A percentile compares a stretch with the other conserved stretches of the same genome.
These are phyloP conservation scores for Drosophila busckii DNA, from an alignment of 1,140 invertebrate genomes.

Conservation along the genomic window DNA sequence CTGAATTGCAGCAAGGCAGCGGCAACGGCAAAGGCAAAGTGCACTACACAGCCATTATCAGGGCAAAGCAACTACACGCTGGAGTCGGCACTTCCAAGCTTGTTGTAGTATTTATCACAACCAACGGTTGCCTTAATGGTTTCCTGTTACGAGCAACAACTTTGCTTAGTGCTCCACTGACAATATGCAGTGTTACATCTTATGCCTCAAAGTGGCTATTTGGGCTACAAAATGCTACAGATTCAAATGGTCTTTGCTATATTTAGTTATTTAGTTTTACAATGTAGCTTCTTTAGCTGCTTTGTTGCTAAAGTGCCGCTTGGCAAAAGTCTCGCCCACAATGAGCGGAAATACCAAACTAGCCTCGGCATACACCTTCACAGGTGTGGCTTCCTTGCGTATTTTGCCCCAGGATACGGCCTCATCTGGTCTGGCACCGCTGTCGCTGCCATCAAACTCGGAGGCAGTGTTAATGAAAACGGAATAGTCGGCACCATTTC, in stretches of 20 bases:
- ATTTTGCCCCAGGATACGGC: constrained; percentile 99
- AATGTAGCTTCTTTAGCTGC: constrained; percentile 14
- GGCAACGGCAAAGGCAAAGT: constrained; percentile 13
- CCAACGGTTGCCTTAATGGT: constrained; percentile 52
- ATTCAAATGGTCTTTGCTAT: constrained; percentile 17
- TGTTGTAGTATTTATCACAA: constrained; percentile 53
- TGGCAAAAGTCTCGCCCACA: constrained; percentile 97
- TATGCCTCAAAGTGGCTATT: constrained; percentile 24
- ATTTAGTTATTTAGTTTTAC: constrained; percentile 8
- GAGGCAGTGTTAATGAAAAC: constrained; percentile 98
- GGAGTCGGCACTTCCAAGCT: constrained; percentile 35
- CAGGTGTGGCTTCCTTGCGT: constrained; percentile 90
- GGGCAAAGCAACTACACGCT: constrained; percentile 10
- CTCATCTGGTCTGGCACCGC: constrained; percentile 98
- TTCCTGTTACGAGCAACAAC: constrained; percentile 22
- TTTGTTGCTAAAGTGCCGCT: constrained; percentile 67
- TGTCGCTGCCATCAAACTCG: constrained; percentile 99
- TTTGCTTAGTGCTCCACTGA: constrained; percentile 22
- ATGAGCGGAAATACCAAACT: constrained; percentile 95
- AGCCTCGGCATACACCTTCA: constrained; percentile 98
- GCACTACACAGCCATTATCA: constrained; percentile 42
- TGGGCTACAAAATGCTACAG: not conserved
- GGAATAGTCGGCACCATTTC: constrained; percentile 98
- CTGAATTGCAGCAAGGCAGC: constrained; percentile 40
- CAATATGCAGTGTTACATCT: not conserved